Base-by-base conservation (phyloP, 1,140 invertebrate genomes). In the Macrostomum lignano region DNA sequence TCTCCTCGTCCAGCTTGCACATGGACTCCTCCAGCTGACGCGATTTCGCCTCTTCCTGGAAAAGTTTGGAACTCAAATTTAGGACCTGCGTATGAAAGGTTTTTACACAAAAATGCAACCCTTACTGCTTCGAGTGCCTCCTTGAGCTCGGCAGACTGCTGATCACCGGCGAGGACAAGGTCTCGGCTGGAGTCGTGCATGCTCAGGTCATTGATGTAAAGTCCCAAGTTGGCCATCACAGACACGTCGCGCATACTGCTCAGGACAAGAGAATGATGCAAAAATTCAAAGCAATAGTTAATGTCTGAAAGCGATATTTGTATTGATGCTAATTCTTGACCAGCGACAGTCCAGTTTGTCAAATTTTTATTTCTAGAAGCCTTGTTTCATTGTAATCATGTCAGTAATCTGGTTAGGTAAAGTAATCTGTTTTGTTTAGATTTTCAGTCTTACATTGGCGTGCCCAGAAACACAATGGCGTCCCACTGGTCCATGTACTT, bases 121-220 rank as follows among this genome's bases (percentile, higher is more conserved):
- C 21, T 40, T 28, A 62, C 62, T 47, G 91, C 81, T 53, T 93
- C 81, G 11, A 93, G 56, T 0, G 82, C 79, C 29, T 93, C 54
- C 55, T 86, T 88, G 9, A 93, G 58, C 55, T 94, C 84, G 1
- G 88, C 81, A 0, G 81, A 82, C 52, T 93, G 82, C 48, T 93
- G 84, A 1, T 82, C 88, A 19, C 82, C 82, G 10, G 82, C 82
- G 36, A 93, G 58, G 67, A 94, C 82, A 11, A 91, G 62, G 48
- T 94, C 86, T 52, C 82, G 74, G 63, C 79, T 88, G 38, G 86
- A 91, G 49, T 93, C 84, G 45, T 94, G 82, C 73, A 94, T 82
- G 21, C 79, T 84, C 11, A 93, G 62, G 60, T 93, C 84, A 49
- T 93, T 93, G 44, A 94, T 84, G 47, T 81, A 93, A 0, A 94